A percentile compares a stretch with the other conserved stretches of the same genome.
These are phyloP conservation scores for Dicrurus megarhynchus DNA, from an alignment of 2,113 vertebrate genomes.

Conservation along the genomic window DNA sequence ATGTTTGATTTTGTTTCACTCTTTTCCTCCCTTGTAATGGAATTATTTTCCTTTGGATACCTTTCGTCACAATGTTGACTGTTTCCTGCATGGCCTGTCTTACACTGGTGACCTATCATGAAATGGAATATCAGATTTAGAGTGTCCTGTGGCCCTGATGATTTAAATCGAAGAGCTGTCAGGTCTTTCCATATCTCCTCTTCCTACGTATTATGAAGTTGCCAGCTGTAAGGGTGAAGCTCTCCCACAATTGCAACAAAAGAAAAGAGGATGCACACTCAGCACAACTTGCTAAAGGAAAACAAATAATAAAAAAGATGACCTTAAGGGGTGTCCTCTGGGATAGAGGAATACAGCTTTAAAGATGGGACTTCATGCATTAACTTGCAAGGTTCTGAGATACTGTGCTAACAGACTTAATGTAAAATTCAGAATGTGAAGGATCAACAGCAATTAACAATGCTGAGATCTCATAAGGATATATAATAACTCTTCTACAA, in stretches of 20 bases:
- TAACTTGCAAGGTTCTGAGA: neutral
- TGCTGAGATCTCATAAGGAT: neutral
- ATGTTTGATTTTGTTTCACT: neutral
- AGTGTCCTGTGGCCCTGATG: neutral
- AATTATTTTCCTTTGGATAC: neutral
- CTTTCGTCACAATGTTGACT: neutral
- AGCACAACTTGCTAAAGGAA: neutral
- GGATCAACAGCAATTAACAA: neutral
- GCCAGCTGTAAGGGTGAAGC: neutral
- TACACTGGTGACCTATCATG: neutral
- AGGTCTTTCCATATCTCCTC: neutral
- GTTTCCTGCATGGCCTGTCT: neutral
- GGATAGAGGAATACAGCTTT: neutral
- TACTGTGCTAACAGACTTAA: neutral
- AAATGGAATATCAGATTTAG: neutral
- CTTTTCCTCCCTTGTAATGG: neutral
- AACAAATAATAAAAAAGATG: neutral
- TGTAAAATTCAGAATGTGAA: neutral
- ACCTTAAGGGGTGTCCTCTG: neutral
- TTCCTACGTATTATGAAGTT: neutral
- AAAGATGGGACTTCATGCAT: neutral
- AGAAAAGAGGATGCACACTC: neutral
- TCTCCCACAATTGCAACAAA: neutral
- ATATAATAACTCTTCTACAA: neutral
- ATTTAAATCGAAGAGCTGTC: neutral